Evolutionary conservation across 2,113 vertebrate species (phyloP).

Genomic region (Pteruthius melanotis): DNA sequence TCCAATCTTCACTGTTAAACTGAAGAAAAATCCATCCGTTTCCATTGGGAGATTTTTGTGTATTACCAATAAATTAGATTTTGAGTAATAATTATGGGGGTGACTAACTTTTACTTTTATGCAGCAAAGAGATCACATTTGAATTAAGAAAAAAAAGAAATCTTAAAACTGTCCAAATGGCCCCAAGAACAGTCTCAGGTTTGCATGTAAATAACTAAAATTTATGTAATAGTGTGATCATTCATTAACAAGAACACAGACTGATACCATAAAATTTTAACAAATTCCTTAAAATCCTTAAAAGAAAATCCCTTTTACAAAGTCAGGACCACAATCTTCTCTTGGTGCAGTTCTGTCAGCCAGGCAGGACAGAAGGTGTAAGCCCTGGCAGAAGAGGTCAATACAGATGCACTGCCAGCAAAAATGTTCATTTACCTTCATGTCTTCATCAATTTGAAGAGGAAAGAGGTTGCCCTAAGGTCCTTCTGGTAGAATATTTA

Average conservation of each 20-base stretch:
- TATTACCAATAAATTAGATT: neutral
- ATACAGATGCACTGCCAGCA: neutral
- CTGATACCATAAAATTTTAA: neutral
- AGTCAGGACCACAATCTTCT: neutral
- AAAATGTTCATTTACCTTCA: neutral
- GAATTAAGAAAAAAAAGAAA: neutral
- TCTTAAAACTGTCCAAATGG: neutral
- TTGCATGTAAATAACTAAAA: neutral
- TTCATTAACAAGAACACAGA: neutral
- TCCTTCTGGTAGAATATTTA: neutral
- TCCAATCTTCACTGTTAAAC: neutral
- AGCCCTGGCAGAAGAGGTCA: neutral
- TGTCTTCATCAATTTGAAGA: neutral
- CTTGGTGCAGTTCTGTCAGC: neutral
- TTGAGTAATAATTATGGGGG: neutral
- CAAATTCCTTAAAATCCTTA: neutral
- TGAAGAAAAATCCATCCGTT: neutral
- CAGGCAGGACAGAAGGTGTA: neutral
- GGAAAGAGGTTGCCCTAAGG: neutral
- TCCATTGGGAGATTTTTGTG: neutral
- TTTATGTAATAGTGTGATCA: neutral
- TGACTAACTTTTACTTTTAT: neutral
- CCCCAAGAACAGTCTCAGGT: neutral
- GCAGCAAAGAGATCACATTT: neutral
- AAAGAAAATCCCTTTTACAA: neutral